Conservation (phyloP, 2,797 vertebrate genomes). For the Merluccius polli region DNA sequence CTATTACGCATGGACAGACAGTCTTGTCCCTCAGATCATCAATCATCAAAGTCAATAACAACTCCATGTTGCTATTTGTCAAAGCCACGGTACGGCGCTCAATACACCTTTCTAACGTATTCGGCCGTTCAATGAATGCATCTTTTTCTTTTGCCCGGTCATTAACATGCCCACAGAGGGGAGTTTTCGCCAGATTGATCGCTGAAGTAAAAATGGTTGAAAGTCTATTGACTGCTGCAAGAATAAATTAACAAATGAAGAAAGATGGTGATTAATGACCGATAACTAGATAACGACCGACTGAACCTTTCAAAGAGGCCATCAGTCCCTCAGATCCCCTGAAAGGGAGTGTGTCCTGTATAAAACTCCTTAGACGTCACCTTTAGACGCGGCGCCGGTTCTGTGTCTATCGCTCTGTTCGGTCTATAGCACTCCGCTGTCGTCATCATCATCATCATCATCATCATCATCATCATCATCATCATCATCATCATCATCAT, state of each 20-base stretch:
- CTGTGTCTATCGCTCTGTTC: slow-evolving; percentile 20
- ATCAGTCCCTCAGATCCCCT: slow-evolving; percentile 29
- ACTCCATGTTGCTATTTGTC: slow-evolving; percentile 50
- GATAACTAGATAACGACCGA: slow-evolving; percentile 56
- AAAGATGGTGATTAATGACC: slow-evolving; percentile 61
- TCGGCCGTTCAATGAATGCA: slow-evolving; percentile 67
- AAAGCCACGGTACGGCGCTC: slow-evolving; percentile 49
- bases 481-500: slow-evolving; percentile 61
- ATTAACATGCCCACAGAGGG: slow-evolving; percentile 51
- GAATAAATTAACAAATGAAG: slow-evolving; percentile 57
- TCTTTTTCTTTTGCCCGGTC: slow-evolving; percentile 56
- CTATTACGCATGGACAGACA: slow-evolving; percentile 37
- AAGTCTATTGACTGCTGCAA: slow-evolving; percentile 60
- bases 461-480: slow-evolving; percentile 51
- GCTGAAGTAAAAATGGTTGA: slow-evolving; percentile 51
- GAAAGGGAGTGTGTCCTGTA: neutral
- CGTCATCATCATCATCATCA: slow-evolving; percentile 65
- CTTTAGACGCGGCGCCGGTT: neutral
- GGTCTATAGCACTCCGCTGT: slow-evolving; percentile 62
- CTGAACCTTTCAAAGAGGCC: slow-evolving; percentile 46
- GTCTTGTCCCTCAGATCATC: slow-evolving; percentile 51
- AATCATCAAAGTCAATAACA: slow-evolving; percentile 59
- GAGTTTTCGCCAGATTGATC: slow-evolving; percentile 65
- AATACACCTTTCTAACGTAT: slow-evolving; percentile 57
- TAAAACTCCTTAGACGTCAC: no score